These are phyloP conservation scores for Stictocephala bisonia DNA, from an alignment of 2,888 invertebrate species.

Conservation along the genomic window DNA sequence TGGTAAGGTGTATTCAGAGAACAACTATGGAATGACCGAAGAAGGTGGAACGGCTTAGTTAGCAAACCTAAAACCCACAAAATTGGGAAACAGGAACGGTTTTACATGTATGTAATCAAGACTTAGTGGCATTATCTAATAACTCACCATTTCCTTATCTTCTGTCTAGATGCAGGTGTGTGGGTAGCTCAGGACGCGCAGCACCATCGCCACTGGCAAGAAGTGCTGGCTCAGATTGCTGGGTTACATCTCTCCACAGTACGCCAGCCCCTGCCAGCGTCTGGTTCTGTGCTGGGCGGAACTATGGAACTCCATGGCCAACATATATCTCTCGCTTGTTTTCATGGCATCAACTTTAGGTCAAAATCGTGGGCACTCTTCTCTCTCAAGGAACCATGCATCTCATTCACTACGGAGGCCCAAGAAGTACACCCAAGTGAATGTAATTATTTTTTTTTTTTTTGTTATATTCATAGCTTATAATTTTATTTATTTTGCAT, in stretches of 20 bases:
- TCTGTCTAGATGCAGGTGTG: constrained; percentile 53
- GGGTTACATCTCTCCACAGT: constrained; percentile 81
- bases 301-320: constrained; percentile 90
- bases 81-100: too few relatives aligned
- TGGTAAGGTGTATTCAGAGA: too few relatives aligned
- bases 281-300: constrained; percentile 85
- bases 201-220: constrained; percentile 96
- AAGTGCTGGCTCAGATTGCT: constrained; percentile 83
- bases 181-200: constrained; percentile 66
- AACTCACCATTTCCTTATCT: neutral
- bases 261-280: constrained; percentile 55
- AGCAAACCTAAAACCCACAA: too few relatives aligned
- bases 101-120: neutral
- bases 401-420: constrained; percentile 93
- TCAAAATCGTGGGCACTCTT: constrained; percentile 97
- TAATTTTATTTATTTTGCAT: too few relatives aligned
- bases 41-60: too few relatives aligned
- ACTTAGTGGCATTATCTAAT: neutral
- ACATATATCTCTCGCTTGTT: constrained; percentile 95
- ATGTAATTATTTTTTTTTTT: constrained; percentile 65
- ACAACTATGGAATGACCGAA: too few relatives aligned
- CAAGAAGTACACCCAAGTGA: constrained; percentile 82
- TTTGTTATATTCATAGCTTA: neutral
- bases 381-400: constrained; percentile 91
- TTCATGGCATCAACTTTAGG: constrained; percentile 97